A percentile compares a stretch with the other conserved stretches of the same genome.
These are phyloP conservation scores for Antennarius maculatus DNA, from an alignment of 2,797 vertebrate species.

Conservation along the genomic window DNA sequence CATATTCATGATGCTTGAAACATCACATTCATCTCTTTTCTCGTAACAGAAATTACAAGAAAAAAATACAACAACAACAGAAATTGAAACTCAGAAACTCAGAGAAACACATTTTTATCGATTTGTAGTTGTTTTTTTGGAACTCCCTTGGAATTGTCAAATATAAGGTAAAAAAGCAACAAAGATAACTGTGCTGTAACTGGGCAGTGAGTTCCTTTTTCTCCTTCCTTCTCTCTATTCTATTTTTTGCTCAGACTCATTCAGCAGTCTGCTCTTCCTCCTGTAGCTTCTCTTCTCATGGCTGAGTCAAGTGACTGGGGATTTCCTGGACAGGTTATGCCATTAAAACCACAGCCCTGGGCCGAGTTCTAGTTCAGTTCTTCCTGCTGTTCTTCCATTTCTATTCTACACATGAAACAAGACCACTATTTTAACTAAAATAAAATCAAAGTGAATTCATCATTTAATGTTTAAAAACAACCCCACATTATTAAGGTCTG, in stretches of 20 bases:
- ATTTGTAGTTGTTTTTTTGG: too few relatives aligned
- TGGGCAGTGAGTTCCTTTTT: conserved; percentile 52
- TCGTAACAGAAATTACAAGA: too few relatives aligned
- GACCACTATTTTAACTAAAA: neutral
- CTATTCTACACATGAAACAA: neutral
- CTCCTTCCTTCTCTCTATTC: conserved; percentile 59
- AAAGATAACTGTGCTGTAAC: conserved; percentile 5
- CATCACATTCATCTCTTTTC: too few relatives aligned
- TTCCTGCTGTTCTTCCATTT: neutral
- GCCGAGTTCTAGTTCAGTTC: neutral
- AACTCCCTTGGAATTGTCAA: neutral
- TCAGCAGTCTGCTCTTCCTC: conserved; percentile 41
- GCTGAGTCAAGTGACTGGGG: conserved; percentile 63
- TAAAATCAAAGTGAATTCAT: neutral
- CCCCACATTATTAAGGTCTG: neutral
- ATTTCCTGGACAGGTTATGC: conserved; percentile 60
- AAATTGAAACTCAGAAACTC: neutral
- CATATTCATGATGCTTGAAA: too few relatives aligned
- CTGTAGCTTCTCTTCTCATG: conserved; percentile 7
- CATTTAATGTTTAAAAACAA: neutral
- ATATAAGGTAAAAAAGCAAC: neutral
- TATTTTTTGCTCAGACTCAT: conserved; percentile 27
- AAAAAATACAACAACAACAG: too few relatives aligned
- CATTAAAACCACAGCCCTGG: conserved; percentile 24
- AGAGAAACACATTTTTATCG: too few relatives aligned